A percentile compares a stretch with the other conserved stretches of the same genome.
These are phyloP conservation scores for Pedicia rivosa DNA, from an alignment of 2,888 invertebrate genomes.

Conservation along the genomic window DNA sequence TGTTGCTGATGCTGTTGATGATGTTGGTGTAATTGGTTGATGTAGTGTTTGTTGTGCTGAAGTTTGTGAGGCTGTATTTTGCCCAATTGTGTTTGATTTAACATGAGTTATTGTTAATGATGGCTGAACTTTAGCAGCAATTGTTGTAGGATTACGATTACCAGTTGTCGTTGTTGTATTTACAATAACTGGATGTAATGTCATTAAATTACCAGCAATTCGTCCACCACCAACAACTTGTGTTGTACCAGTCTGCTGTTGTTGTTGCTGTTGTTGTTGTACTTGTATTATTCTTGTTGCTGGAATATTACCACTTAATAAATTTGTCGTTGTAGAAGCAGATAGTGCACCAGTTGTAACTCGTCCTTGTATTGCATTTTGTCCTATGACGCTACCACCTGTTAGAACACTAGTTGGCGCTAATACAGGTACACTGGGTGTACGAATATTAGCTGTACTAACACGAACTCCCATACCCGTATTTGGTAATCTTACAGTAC, in stretches of 20 bases:
- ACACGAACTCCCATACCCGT: conserved; percentile 20
- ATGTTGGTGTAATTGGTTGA: too few species aligned
- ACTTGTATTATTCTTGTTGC: conserved; percentile 29
- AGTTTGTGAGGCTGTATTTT: not conserved
- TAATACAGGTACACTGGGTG: conserved; percentile 23
- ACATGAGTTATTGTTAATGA: conserved; percentile 27
- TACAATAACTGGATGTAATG: conserved; percentile 27
- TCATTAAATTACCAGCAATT: conserved; percentile 26
- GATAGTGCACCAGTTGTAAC: conserved; percentile 2
- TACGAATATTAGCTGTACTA: conserved; percentile 27
- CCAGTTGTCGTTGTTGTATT: conserved; percentile 21
- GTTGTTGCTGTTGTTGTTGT: conserved; percentile 26
- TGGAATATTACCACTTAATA: conserved; percentile 15
- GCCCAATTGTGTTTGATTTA: not conserved
- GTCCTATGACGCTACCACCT: conserved; percentile 13
- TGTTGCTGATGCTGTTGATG: conserved; percentile 1
- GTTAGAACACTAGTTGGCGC: conserved; percentile 17
- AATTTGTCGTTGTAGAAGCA: conserved; percentile 19
- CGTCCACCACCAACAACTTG: conserved; percentile 26
- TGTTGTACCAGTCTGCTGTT: conserved; percentile 21
- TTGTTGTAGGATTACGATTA: conserved; percentile 27
- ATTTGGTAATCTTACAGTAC: conserved; percentile 23
- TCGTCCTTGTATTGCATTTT: not conserved
- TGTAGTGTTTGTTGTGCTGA: not conserved
- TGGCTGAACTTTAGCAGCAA: conserved; percentile 28